Conservation (phyloP, 1,140 invertebrate species). For the Papilio xuthus region DNA sequence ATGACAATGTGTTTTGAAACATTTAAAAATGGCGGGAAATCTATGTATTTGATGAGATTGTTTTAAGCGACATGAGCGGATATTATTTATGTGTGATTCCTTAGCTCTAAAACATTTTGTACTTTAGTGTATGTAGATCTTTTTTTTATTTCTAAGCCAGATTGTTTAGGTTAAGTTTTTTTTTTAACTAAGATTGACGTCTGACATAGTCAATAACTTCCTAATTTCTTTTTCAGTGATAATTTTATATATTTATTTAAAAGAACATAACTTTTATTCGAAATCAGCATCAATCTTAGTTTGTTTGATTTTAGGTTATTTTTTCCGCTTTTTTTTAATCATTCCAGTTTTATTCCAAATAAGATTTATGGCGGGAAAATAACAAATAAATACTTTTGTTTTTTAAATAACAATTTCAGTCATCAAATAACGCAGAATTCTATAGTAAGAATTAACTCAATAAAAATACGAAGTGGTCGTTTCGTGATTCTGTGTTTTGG, state of each 20-base stretch:
- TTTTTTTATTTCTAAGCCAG: constrained; percentile 48
- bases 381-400: not conserved
- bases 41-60: constrained; percentile 69
- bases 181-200: constrained; percentile 50
- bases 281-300: constrained; percentile 46
- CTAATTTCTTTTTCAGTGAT: constrained; percentile 48
- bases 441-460: not conserved
- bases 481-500: not conserved
- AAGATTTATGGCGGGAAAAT: constrained; percentile 18
- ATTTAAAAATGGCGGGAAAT: constrained; percentile 58
- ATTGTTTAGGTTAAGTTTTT: constrained; percentile 46
- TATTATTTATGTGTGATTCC: constrained; percentile 80
- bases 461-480: not conserved
- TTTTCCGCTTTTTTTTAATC: constrained; percentile 31
- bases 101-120: constrained; percentile 62
- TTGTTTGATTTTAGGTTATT: constrained; percentile 55
- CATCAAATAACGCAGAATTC: not conserved
- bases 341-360: constrained; percentile 33
- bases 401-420: not conserved
- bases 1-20: constrained; percentile 61
- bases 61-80: constrained; percentile 66
- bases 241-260: constrained; percentile 38
- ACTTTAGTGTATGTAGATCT: constrained; percentile 59
- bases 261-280: constrained; percentile 14
- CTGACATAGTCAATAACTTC: constrained; percentile 42